These are phyloP conservation scores for Thamnaconus septentrionalis DNA, from an alignment of 2,113 vertebrate genomes.

Conservation along the genomic window DNA sequence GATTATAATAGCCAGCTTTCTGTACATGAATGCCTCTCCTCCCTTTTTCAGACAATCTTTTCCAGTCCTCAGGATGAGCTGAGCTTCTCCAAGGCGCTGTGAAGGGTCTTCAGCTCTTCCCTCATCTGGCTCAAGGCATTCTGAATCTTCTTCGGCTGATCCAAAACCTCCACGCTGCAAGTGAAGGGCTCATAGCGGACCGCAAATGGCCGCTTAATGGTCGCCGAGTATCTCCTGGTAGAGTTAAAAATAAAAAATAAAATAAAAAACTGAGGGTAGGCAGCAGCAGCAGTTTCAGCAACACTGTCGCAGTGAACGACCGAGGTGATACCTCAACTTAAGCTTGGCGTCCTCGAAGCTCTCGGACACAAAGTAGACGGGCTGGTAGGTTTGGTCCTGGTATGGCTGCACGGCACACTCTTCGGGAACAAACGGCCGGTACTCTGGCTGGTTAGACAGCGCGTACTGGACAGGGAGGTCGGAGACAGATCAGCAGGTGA, in stretches of 20 bases:
- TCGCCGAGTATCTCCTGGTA: slow-evolving; percentile 75
- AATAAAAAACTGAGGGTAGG: too few species aligned
- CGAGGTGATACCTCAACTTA: slow-evolving; percentile 71
- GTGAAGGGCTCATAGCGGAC: slow-evolving; percentile 77
- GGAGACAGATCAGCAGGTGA: not conserved
- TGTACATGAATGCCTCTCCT: not conserved
- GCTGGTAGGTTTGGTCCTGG: slow-evolving; percentile 83
- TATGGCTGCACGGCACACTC: slow-evolving; percentile 77
- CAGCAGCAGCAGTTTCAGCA: not conserved
- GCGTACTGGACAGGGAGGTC: slow-evolving; percentile 68
- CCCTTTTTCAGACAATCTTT: slow-evolving; percentile 1
- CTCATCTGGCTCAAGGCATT: slow-evolving; percentile 68
- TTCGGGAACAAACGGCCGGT: slow-evolving; percentile 80
- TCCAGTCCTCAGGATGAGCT: slow-evolving; percentile 26
- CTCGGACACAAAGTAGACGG: slow-evolving; percentile 85
- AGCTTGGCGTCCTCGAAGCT: slow-evolving; percentile 83
- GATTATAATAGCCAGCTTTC: not conserved
- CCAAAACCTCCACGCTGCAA: slow-evolving; percentile 76
- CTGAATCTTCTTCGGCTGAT: slow-evolving; percentile 76
- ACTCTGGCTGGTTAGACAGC: slow-evolving; percentile 81
- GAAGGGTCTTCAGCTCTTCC: slow-evolving; percentile 77
- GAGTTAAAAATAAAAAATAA: not conserved
- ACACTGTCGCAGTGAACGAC: not conserved
- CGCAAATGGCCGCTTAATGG: slow-evolving; percentile 78
- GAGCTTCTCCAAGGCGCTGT: slow-evolving; percentile 77